Percentiles rank a stretch among this genome's conserved stretches.
These are phyloP conservation scores for Climacteris rufus DNA, from an alignment of 2,113 vertebrate genomes.

Conservation along the genomic window DNA sequence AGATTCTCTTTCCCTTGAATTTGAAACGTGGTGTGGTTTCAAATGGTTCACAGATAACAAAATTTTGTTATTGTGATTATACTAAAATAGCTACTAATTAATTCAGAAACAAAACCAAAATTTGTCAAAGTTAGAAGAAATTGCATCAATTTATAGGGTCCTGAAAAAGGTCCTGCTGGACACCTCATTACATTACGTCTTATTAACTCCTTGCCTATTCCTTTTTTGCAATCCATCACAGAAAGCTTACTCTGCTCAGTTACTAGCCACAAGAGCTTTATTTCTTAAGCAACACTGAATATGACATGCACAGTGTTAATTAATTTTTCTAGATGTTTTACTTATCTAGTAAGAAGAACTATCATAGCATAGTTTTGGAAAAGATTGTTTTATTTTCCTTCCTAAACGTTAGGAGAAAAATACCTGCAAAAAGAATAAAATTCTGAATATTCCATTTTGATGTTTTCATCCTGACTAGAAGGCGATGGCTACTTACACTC, in stretches of 20 bases:
- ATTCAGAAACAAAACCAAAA: not conserved
- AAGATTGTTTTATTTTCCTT: not conserved
- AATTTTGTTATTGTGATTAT: not conserved
- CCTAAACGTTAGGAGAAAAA: not conserved
- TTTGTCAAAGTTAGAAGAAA: constrained; percentile 24
- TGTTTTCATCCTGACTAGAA: not conserved
- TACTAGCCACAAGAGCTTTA: not conserved
- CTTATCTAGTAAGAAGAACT: not conserved
- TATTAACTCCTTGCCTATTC: not conserved
- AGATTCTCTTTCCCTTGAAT: not conserved
- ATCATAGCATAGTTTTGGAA: not conserved
- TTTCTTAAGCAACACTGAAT: not conserved
- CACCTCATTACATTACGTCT: not conserved
- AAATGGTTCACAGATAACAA: not conserved
- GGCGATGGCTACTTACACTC: not conserved
- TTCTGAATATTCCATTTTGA: not conserved
- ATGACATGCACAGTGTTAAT: not conserved
- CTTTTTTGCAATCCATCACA: not conserved
- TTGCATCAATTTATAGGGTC: not conserved
- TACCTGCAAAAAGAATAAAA: not conserved
- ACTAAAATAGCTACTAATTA: constrained; percentile 3
- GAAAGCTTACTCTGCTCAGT: not conserved
- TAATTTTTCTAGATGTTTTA: not conserved
- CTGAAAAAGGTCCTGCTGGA: not conserved
- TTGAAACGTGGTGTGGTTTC: not conserved